These are phyloP conservation scores for Ceryle rudis DNA, from an alignment of 2,797 vertebrate species.

Conservation along the genomic window DNA sequence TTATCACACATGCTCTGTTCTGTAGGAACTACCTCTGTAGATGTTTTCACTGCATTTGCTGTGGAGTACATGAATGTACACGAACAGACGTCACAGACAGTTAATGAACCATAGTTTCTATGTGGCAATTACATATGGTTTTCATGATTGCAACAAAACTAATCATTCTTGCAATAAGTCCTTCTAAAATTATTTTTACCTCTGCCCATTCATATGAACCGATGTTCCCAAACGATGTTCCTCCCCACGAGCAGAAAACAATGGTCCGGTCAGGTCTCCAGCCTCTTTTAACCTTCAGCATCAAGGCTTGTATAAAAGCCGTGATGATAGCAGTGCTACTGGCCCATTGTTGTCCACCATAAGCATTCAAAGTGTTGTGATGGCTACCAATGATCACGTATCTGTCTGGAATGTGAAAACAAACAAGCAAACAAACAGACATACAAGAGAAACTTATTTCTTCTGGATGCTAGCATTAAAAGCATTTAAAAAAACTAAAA, in stretches of 20 bases:
- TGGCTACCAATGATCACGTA: slow-evolving; percentile 89
- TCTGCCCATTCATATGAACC: slow-evolving; percentile 96
- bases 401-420: slow-evolving; percentile 83
- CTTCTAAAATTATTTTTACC: slow-evolving; percentile 77
- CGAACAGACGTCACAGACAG: background rate
- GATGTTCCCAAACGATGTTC: slow-evolving; percentile 86
- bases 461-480: background rate
- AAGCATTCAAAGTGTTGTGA: slow-evolving; percentile 77
- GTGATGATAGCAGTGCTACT: slow-evolving; percentile 87
- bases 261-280: slow-evolving; percentile 91
- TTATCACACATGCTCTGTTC: background rate
- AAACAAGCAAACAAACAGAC: background rate
- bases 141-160: background rate
- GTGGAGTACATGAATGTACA: rapidly evolving
- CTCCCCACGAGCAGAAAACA: slow-evolving; percentile 93
- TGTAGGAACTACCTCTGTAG: background rate
- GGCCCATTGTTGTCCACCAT: slow-evolving; percentile 79
- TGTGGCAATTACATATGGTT: rapidly evolving
- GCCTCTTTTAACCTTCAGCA: slow-evolving; percentile 82
- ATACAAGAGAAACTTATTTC: background rate
- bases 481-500: background rate
- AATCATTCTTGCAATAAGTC: rapidly evolving
- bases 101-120: background rate
- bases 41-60: background rate
- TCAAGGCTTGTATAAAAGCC: slow-evolving; percentile 86